Base-by-base conservation (phyloP, 1,140 invertebrate species). In the Tribolium castaneum region DNA sequence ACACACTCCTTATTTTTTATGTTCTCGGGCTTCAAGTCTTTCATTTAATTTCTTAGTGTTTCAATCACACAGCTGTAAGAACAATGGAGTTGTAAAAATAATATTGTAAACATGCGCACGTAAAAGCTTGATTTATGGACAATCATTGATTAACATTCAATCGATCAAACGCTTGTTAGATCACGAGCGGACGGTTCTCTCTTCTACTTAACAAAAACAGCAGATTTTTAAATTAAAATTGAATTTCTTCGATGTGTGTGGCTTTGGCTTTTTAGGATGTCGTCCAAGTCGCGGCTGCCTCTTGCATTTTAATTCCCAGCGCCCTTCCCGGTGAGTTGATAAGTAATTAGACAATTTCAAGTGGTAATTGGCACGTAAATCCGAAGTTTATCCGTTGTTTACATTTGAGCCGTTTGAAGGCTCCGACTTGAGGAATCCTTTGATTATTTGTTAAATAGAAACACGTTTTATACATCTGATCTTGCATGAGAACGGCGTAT, bases 401-500 rank as follows among this genome's bases (percentile, higher is more conserved):
- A 30, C 59, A 22, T 35, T 14, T 35, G 59, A 34, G 13, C 4
- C 30, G 59, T 66, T 66, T 59, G 54, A 35, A 34, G 59, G 30
- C 59, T 34, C 30, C 25, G 30, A 66, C 59, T 66, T 14, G 59
- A 66, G 70, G 45, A 72, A 50, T 72, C 70, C 50, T 72, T 72
- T 72, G 70, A 72, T 72, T 72, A 72, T 72, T 51, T 50, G 70
- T 72, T 72, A 72, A 72, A 72, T 50, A 72, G 70, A 72, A 35
- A 66, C 59, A 66, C 59, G 59, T 66, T 66, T 30, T 14, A 10
- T 66, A 39, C 59, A 35, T 66, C 25, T 66, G 59, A 66, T 35
- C 30, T n/a, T 66, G 59, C 30, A 35, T 35, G 59, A 22, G 59
- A 35, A 66, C 59, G 25, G 59, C 59, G 30, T 66, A 76, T 76